Percentiles rank a stretch among this genome's conserved stretches.
Evolutionary conservation across 2,888 invertebrate species (phyloP).

Genomic region (Melinopterus prodromus): DNA sequence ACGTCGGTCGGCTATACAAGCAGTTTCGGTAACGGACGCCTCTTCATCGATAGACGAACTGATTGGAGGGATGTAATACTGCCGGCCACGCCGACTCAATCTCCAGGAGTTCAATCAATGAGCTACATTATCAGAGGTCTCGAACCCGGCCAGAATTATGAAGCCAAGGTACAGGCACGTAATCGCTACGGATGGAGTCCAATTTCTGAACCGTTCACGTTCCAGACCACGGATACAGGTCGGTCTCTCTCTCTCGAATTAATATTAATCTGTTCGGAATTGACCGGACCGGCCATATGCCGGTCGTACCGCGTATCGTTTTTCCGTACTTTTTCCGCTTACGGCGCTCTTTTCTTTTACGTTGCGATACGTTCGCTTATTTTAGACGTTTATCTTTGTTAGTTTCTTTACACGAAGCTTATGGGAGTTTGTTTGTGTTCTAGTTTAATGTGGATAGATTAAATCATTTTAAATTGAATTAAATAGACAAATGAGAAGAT

Average conservation of each 20-base stretch:
- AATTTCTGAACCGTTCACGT: constrained; percentile 69
- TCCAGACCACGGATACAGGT: constrained; percentile 72
- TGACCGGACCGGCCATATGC: constrained; percentile 18
- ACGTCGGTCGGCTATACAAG: constrained; percentile 50
- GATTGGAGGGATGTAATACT: constrained; percentile 69
- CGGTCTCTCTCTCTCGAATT: constrained; percentile 50
- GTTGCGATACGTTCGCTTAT: not conserved
- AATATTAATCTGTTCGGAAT: constrained; percentile 27
- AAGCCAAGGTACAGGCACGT: constrained; percentile 72
- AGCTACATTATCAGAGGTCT: constrained; percentile 72
- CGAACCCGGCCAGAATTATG: constrained; percentile 72
- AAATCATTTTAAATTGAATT: too few relatives aligned
- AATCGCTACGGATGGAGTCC: constrained; percentile 75
- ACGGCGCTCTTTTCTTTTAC: not conserved
- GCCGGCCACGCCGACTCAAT: constrained; percentile 61
- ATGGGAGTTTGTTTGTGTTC: too few relatives aligned
- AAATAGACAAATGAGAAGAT: too few relatives aligned
- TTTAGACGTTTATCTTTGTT: too few relatives aligned
- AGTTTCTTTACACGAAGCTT: too few relatives aligned
- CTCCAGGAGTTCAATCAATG: constrained; percentile 68
- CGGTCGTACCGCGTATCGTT: constrained; percentile 8
- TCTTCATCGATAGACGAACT: constrained; percentile 58
- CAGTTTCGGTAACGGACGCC: constrained; percentile 53
- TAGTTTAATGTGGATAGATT: too few relatives aligned
- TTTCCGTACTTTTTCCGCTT: not conserved